Percentiles rank a stretch among this genome's conserved stretches.
phyloP scores from a whole-genome alignment of 2,113 vertebrate genomes.

The Rhynchopsitta pachyrhyncha region DNA sequence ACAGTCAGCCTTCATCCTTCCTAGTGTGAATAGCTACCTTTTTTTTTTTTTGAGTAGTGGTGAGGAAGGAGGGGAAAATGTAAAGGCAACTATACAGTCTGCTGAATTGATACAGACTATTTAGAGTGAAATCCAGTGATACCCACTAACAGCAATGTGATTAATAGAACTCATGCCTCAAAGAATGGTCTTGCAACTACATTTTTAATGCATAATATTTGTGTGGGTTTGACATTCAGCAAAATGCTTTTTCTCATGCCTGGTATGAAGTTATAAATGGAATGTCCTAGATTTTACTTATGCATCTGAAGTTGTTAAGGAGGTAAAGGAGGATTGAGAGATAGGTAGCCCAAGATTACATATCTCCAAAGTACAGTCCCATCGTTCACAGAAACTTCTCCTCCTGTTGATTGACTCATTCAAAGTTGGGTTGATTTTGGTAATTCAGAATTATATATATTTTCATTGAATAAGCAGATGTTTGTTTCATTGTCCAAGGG shows the following conservation, averaged over 20 bases:
- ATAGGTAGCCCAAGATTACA: neutral
- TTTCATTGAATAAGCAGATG: conserved; percentile 2
- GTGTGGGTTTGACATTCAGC: conserved; percentile 2
- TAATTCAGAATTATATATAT: neutral
- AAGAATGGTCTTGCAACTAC: conserved; percentile 10
- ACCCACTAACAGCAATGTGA: neutral
- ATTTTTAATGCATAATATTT: conserved; percentile 57
- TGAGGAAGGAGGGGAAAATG: neutral
- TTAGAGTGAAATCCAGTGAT: neutral
- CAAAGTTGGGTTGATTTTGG: neutral
- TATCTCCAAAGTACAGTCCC: conserved; percentile 22
- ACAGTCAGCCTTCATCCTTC: neutral
- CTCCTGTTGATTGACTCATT: neutral
- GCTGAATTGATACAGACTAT: neutral
- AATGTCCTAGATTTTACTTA: conserved; percentile 61
- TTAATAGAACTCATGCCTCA: conserved; percentile 45
- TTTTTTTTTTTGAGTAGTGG: neutral
- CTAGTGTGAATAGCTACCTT: neutral
- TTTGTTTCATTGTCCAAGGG: conserved; percentile 28
- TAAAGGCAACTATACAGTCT: neutral
- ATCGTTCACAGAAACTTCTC: neutral
- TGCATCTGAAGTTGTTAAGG: conserved; percentile 38
- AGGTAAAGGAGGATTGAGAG: conserved; percentile 20
- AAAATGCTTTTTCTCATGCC: conserved; percentile 20
- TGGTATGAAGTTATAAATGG: conserved; percentile 25